Percentiles rank a stretch among this genome's conserved stretches.
Conservation (phyloP, 2,888 invertebrate species). For the Tinea semifulvella region DNA sequence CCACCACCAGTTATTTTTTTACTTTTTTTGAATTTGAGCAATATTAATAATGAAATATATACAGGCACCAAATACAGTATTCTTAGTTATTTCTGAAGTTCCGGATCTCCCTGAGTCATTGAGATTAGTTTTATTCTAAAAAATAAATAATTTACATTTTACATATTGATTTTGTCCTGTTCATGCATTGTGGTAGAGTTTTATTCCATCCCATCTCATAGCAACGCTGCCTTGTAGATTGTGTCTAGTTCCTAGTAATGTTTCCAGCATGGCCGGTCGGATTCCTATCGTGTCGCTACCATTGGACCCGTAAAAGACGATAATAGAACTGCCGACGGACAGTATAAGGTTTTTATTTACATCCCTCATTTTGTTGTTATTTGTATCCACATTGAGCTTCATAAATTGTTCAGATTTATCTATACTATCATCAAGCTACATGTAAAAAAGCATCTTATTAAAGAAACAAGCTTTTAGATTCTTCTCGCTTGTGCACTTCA, state of each 20-base stretch:
- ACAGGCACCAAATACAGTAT: too few species aligned
- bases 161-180: neutral
- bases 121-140: neutral
- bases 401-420: neutral
- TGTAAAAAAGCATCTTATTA: too few species aligned
- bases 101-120: too few species aligned
- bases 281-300: constrained; percentile 97
- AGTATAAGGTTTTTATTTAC: constrained; percentile 81
- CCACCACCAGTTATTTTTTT: too few species aligned
- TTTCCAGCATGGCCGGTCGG: constrained; percentile 92
- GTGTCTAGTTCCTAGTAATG: constrained; percentile 66
- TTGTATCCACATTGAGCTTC: constrained; percentile 5
- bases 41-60: too few species aligned
- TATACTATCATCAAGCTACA: too few species aligned
- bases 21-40: too few species aligned
- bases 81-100: too few species aligned
- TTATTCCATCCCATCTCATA: neutral
- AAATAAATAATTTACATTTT: neutral
- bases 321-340: constrained; percentile 95
- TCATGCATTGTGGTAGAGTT: constrained; percentile 7
- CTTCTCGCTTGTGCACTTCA: too few species aligned
- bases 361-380: constrained; percentile 32
- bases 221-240: constrained; percentile 61
- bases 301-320: constrained; percentile 91
- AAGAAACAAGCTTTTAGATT: too few species aligned